These are phyloP conservation scores for Laticauda laticaudata DNA, from an alignment of 2,113 vertebrate species.

Conservation along the genomic window DNA sequence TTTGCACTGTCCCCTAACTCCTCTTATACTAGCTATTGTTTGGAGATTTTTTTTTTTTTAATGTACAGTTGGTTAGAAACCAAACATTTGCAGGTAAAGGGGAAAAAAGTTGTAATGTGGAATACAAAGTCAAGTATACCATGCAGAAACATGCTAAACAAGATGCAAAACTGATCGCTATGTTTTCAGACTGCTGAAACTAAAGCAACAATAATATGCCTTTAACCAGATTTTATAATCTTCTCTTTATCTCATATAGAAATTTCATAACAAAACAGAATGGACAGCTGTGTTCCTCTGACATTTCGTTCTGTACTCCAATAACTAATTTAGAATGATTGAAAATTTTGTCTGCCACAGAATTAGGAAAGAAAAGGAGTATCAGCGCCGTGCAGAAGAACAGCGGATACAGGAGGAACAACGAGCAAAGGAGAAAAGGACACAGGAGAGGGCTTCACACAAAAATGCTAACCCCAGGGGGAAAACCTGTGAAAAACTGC, in stretches of 20 bases:
- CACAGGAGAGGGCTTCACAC: slow-evolving; percentile 34
- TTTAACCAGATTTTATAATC: not conserved
- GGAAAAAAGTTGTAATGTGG: not conserved
- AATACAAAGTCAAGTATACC: not conserved
- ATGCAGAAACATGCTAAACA: not conserved
- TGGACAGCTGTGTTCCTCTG: not conserved
- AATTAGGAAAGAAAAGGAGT: slow-evolving; percentile 86
- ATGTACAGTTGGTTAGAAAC: not conserved
- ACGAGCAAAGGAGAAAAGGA: slow-evolving; percentile 73
- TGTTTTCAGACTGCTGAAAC: not conserved
- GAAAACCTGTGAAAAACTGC: slow-evolving; percentile 66
- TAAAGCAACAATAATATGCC: not conserved
- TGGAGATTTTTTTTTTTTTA: not conserved
- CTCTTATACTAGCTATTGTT: not conserved
- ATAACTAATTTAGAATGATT: slow-evolving; percentile 10
- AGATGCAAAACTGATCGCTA: not conserved
- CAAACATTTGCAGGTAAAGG: not conserved
- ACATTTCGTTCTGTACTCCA: not conserved
- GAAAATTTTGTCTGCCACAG: slow-evolving; percentile 61
- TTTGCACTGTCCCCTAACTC: not conserved
- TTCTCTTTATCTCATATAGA: not conserved
- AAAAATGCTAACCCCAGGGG: slow-evolving; percentile 49
- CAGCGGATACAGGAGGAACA: slow-evolving; percentile 50
- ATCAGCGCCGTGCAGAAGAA: slow-evolving; percentile 75
- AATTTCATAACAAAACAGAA: not conserved